Base-by-base conservation (phyloP, 2,113 vertebrate species). In the Zapus hudsonius region DNA sequence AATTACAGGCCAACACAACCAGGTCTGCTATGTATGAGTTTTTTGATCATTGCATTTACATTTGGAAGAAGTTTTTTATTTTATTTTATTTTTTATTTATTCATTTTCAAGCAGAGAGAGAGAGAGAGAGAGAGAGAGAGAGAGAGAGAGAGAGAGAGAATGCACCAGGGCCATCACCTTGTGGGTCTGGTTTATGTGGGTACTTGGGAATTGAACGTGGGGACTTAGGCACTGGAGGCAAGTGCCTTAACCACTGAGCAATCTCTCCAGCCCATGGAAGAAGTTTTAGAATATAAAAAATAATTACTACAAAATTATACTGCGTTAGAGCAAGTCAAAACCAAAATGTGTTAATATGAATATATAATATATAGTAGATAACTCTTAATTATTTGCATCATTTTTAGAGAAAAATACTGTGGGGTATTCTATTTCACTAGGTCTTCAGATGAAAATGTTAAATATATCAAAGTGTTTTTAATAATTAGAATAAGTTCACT, bases 381-480 rank as follows among this genome's bases (percentile, higher is more conserved):
- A 25, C 25, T 12, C 95, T 95, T 94, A 38, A 96, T 95, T 90
- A 82, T 86, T 95, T 93, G 12, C 12, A 55, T 91, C 94, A 84
- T 96, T 96, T 97, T 80, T 64, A 95, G 88, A 69, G 90, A 92
- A 90, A 38, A 78, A 55, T 93, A 73, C n/a, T 89, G 93, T 97
- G 96, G 95, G 92, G 83, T 96, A 42, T n/a, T 52, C 67, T 86
- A 31, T 95, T 95, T 80, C 87, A 94, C 92, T 96, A 12, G 47
- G 47, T 96, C 95, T 97, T 96, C 0, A 3, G 78, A 95, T 97
- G 72, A 97, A 95, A 94, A 96, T 97, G 67, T 96, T 93, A 95
- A 94, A 84, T 96, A 95, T 88, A 38, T 75, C 40, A 80, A 95
- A 89, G 86, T 96, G 42, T 4, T n/a, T 91, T 1, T 80, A 93